Conservation (phyloP, 2,888 invertebrate species). For the Seira ritae region DNA sequence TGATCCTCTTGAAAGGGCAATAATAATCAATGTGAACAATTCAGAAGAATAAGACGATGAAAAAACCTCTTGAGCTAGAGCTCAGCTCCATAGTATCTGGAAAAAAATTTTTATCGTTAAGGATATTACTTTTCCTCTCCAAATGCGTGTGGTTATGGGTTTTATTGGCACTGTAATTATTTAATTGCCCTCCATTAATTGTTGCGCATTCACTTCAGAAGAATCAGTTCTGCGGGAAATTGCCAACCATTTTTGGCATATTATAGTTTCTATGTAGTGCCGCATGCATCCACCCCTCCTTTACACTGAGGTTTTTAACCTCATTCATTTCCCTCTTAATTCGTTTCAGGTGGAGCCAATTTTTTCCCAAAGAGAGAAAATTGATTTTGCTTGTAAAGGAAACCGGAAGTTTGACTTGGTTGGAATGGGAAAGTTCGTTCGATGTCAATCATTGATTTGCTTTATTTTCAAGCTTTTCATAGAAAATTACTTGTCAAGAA, state of each 20-base stretch:
- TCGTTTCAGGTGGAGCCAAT: not conserved
- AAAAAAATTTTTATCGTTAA: not conserved
- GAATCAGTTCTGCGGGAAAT: constrained; percentile 9
- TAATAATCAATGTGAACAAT: constrained; percentile 9
- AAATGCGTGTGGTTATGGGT: not conserved
- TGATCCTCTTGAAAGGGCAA: constrained; percentile 12
- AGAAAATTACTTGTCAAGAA: constrained; percentile 13
- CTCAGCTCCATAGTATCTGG: not conserved
- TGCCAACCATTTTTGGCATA: not conserved
- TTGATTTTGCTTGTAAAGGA: constrained; percentile 18
- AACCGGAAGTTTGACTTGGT: constrained; percentile 2
- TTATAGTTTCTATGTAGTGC: too few species aligned
- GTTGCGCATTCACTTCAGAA: not conserved
- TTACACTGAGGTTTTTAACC: constrained; percentile 12
- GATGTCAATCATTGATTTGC: constrained; percentile 15
- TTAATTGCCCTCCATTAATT: constrained; percentile 12
- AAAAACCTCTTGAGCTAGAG: not conserved
- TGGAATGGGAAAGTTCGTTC: not conserved
- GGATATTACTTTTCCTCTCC: not conserved
- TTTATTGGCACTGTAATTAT: constrained; percentile 7
- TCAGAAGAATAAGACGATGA: not conserved
- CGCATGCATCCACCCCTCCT: too few species aligned
- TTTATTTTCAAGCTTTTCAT: not conserved
- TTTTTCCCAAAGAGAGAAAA: not conserved
- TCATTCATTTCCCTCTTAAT: not conserved